Base-by-base conservation (phyloP, 1,140 invertebrate genomes). In the Onthophagus taurus region DNA sequence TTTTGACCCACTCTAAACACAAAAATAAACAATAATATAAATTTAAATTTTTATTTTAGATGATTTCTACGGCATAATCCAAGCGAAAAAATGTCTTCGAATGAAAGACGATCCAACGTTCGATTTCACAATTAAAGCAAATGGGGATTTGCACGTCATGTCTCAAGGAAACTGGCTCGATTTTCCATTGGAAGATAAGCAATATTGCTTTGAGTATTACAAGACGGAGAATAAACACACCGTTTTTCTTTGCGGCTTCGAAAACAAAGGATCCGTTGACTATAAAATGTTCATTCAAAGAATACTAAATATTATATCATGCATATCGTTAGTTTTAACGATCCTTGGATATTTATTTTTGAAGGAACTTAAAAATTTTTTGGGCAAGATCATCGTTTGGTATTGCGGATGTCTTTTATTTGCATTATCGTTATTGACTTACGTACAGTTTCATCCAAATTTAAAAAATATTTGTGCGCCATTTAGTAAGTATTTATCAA, bases 131-230 rank as follows among this genome's bases (percentile, higher is more conserved):
- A n/a, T n/a, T n/a, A n/a, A n/a, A n/a, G n/a, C n/a, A n/a, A n/a
- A n/a, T n/a, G n/a, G n/a, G n/a, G n/a, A n/a, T n/a, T n/a, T n/a
- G n/a, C n/a, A n/a, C n/a, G n/a, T n/a, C n/a, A n/a, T n/a, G n/a
- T n/a, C n/a, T n/a, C n/a, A n/a, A n/a, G 24, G 24, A 14, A 14
- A 7, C 4, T 26, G 21, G n/a, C 24, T 5, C 8, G 12, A 41
- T 2, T 30, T 9, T 8, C 24, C n/a, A 7, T n/a, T 41, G 6
- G 38, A 41, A 41, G 38, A 41, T 26, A 41, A 24, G 11, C 29
- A 41, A 11, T 41, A 41, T 19, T 41, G 38, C 9, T 23, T 41
- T 21, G 38, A 41, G 8, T 41, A 41, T 18, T 6, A 26, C 14
- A 14, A 41, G 18, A 2, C 29, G 7, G 18, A 13, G 3, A 29